Base-by-base conservation (phyloP, 2,888 invertebrate species). In the Anaspis maculata region DNA sequence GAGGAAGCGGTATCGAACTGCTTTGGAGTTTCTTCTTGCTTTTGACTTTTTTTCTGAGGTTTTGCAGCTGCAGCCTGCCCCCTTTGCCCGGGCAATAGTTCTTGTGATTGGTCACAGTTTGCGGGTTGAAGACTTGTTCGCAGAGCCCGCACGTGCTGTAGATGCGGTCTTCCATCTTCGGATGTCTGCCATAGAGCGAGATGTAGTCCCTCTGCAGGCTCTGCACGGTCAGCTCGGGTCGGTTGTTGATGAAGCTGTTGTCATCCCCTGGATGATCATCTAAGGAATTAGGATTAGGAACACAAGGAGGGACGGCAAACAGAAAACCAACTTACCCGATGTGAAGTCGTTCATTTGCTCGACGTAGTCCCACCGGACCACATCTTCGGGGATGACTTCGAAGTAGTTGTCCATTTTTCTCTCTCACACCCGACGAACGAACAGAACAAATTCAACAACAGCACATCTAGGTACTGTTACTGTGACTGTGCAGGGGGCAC, bases 81-180 rank as follows among this genome's bases (percentile, higher is more conserved):
- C n/a, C n/a, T 43, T 41, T 49, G 31, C 48, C 48, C 16, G 51
- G 41, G 46, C 58, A 58, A 28, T 33, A 26, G 15, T 41, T 41
- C 40, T 49, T 52, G 39, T 53, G 53, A 16, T 37, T 33, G 31
- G 43, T 30, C n/a, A 48, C 42, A 29, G 46, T 42, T 12, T 37
- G 43, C 9, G 58, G 60, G 38, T 57, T 49, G 35, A 59, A 49
- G 24, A 60, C 57, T 45, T 41, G 45, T 28, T 53, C 52, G 42
- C 63, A 62, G 30, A 56, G 54, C 33, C 52, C 58, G 43, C 63
- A 63, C 37, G 54, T 56, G 27, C 50, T 51, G 38, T 59, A 56
- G n/a, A 59, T 46, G 29, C 55, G 46, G 35, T 51, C 51, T 38
- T 63, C 63, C 52, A 61, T 52, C 48, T 61, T 60, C 3, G 64